Conservation (phyloP, 1,140 invertebrate genomes). For the Drosophila baimaii region DNA sequence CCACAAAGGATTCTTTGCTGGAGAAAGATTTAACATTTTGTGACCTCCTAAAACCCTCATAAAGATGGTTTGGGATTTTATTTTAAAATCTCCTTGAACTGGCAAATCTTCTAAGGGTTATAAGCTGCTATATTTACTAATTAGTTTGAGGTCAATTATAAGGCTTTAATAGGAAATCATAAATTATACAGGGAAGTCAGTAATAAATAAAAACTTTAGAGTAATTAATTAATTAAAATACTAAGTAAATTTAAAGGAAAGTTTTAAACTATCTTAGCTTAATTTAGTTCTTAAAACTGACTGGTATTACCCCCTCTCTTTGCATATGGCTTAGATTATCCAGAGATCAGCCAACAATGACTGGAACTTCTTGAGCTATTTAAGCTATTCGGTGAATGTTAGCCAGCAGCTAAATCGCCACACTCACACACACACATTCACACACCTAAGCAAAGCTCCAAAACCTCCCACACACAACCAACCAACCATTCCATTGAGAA, state of each 20-base stretch:
- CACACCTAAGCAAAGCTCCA: slow-evolving; percentile 39
- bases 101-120: not conserved
- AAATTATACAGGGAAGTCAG: too few species aligned
- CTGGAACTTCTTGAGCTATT: slow-evolving; percentile 40
- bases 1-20: slow-evolving; percentile 36
- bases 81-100: not conserved
- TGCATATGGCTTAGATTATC: not conserved
- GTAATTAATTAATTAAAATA: too few species aligned
- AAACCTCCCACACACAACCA: slow-evolving; percentile 10
- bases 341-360: slow-evolving; percentile 20
- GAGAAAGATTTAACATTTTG: slow-evolving; percentile 21
- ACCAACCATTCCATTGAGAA: not conserved
- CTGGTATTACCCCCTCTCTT: too few species aligned
- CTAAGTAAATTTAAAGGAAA: too few species aligned
- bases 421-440: slow-evolving; percentile 14
- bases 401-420: slow-evolving; percentile 11
- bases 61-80: not conserved
- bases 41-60: not conserved
- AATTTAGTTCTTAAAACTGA: too few species aligned
- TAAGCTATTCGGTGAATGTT: slow-evolving; percentile 38
- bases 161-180: not conserved
- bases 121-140: not conserved
- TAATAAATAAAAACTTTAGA: too few species aligned
- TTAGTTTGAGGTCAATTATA: not conserved
- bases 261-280: too few species aligned